Evolutionary conservation across 2,797 vertebrate genomes (phyloP).

Genomic region (Oceanodroma leucorhoa): DNA sequence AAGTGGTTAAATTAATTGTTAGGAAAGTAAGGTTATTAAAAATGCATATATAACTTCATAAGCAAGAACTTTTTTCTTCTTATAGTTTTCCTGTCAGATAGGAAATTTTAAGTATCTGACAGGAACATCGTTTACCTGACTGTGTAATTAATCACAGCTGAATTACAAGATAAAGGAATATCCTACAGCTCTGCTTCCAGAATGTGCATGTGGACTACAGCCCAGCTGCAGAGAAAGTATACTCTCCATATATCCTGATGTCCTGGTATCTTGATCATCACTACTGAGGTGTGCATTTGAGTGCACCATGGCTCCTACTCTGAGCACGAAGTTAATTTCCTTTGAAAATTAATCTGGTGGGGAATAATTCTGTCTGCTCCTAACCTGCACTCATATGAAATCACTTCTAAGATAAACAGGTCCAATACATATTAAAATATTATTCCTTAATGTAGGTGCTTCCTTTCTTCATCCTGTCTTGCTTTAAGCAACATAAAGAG

Average conservation of each 20-base stretch:
- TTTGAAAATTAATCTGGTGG: neutral
- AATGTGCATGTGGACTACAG: neutral
- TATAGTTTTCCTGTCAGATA: neutral
- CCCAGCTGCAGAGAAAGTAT: neutral
- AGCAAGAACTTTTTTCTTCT: neutral
- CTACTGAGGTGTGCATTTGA: neutral
- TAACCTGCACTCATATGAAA: neutral
- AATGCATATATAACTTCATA: neutral
- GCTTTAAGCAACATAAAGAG: neutral
- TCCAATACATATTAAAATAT: neutral
- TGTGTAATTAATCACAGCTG: neutral
- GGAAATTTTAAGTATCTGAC: neutral
- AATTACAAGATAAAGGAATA: neutral
- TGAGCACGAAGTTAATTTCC: neutral
- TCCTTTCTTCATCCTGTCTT: neutral
- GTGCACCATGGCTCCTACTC: neutral
- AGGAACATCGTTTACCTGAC: neutral
- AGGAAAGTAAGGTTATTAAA: neutral
- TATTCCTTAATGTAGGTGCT: neutral
- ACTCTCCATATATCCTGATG: neutral
- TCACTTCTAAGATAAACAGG: neutral
- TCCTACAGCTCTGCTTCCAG: neutral
- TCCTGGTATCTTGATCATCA: neutral
- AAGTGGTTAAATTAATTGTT: neutral
- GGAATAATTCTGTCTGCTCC: neutral